Evolutionary conservation across 2,113 vertebrate genomes (phyloP).

Genomic region (Onychostoma macrolepis): DNA sequence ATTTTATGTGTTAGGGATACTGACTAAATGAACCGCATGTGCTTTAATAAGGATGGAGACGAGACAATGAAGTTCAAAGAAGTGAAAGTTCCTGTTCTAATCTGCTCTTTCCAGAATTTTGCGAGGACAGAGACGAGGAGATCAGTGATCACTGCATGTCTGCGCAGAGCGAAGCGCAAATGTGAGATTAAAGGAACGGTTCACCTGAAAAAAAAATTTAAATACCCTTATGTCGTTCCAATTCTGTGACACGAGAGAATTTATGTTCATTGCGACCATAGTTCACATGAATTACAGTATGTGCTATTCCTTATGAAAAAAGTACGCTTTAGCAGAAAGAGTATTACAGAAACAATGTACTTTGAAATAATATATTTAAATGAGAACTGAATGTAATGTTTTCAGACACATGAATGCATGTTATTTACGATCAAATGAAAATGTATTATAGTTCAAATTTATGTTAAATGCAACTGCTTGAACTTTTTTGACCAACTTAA

Average conservation of each 20-base stretch:
- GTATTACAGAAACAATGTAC: not conserved
- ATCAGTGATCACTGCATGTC: not conserved
- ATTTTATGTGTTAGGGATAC: constrained; percentile 48
- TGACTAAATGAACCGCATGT: constrained; percentile 39
- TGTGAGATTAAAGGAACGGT: not conserved
- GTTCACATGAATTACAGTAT: not conserved
- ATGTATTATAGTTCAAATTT: not conserved
- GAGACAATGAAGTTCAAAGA: constrained; percentile 40
- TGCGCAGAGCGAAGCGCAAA: not conserved
- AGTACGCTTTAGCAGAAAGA: not conserved
- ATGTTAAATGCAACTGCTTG: not conserved
- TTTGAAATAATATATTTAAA: not conserved
- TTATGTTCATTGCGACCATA: not conserved
- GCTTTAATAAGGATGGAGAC: constrained; percentile 29
- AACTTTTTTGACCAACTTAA: no score
- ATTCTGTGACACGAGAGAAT: not conserved
- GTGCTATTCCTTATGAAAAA: not conserved
- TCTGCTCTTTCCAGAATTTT: not conserved
- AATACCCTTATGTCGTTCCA: not conserved
- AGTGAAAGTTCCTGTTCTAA: not conserved
- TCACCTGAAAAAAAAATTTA: not conserved
- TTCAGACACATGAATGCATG: not conserved
- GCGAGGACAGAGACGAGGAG: not conserved
- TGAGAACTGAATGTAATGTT: not conserved
- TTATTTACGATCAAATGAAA: not conserved